These are phyloP conservation scores for Oriolus oriolus DNA, from an alignment of 2,113 vertebrate species.

Conservation along the genomic window DNA sequence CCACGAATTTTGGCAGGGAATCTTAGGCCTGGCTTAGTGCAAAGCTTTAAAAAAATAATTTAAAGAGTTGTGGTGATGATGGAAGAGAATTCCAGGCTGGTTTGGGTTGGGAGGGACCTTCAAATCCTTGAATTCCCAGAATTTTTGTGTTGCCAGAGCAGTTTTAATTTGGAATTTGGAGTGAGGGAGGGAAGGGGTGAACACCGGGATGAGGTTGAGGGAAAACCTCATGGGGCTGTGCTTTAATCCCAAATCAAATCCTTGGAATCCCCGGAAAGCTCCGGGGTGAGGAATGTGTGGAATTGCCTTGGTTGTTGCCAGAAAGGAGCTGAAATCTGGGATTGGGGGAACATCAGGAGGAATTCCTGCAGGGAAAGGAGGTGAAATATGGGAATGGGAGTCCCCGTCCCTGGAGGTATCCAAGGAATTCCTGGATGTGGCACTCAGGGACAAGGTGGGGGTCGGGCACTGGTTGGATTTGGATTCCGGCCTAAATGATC, in stretches of 20 bases:
- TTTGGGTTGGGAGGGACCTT: not conserved
- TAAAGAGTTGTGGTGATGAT: too few relatives aligned
- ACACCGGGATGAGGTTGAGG: not conserved
- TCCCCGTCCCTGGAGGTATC: not conserved
- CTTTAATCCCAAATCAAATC: not conserved
- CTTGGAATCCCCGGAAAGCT: not conserved
- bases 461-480: not conserved
- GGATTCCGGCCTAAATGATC: not conserved
- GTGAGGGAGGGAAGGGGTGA: not conserved
- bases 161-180: not conserved
- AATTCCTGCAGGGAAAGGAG: not conserved
- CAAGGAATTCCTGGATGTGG: not conserved
- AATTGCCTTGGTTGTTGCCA: fast-evolving
- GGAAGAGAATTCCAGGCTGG: not conserved
- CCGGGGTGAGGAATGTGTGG: not conserved
- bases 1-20: not conserved
- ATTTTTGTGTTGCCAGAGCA: fast-evolving
- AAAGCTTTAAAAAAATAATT: too few relatives aligned
- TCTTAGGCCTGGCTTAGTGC: fast-evolving
- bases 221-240: not conserved
- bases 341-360: not conserved
- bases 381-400: not conserved
- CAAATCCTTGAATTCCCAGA: not conserved
- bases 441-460: not conserved
- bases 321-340: not conserved